These are phyloP conservation scores for Chinchilla lanigera DNA, from an alignment of 2,113 vertebrate genomes.

Conservation along the genomic window DNA sequence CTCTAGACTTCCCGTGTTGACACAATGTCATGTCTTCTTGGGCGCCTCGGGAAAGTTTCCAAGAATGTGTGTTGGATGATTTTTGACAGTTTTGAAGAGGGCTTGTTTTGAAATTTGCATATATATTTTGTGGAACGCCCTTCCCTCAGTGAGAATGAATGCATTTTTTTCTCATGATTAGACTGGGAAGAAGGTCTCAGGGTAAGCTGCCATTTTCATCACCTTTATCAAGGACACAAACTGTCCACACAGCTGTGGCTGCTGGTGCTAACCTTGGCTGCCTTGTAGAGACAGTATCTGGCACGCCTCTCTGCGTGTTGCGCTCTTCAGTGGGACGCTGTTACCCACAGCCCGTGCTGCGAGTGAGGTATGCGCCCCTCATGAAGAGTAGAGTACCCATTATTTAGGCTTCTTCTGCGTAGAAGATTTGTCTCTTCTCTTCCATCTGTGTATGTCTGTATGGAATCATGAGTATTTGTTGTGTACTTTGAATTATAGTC, in stretches of 20 bases:
- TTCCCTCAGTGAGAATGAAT: not conserved
- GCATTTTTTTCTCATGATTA: conserved; percentile 17
- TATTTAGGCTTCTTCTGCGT: not conserved
- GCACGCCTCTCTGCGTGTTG: not conserved
- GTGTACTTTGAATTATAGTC: not conserved
- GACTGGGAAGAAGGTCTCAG: not conserved
- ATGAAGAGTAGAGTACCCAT: not conserved
- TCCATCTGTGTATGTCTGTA: not conserved
- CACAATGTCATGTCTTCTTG: no score
- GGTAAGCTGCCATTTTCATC: not conserved
- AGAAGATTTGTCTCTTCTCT: not conserved
- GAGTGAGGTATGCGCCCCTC: not conserved
- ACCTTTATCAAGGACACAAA: not conserved
- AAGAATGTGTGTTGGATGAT: no score
- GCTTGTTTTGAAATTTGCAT: no score
- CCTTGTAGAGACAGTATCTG: not conserved
- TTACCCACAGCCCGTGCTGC: not conserved
- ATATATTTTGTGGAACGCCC: not conserved
- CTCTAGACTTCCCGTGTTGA: no score
- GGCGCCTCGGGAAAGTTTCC: no score
- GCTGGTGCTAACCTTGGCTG: not conserved
- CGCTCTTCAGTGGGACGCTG: not conserved
- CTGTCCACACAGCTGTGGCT: not conserved
- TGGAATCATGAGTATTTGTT: not conserved
- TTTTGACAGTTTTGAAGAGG: no score